phyloP scores from a whole-genome alignment of 2,888 invertebrate genomes.

The Schrankia costaestrigalis region DNA sequence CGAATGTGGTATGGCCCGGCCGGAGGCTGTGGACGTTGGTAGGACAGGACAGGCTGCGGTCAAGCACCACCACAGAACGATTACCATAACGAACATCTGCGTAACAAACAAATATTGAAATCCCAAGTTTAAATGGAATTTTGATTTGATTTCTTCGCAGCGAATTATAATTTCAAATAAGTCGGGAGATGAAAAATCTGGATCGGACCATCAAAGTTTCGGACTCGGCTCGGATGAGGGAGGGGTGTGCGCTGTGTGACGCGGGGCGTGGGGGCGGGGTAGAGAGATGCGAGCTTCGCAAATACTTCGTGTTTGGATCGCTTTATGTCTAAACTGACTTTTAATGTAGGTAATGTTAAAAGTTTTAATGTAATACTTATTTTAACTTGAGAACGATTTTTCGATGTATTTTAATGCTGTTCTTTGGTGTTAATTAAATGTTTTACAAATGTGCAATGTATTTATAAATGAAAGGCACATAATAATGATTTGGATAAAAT shows the following conservation, averaged over 20 bases:
- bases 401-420: conserved; percentile 28
- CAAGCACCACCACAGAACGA: conserved; percentile 28
- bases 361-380: conserved; percentile 54
- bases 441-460: too few species aligned
- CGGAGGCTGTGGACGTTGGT: too few species aligned
- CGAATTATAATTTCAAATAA: conserved; percentile 78
- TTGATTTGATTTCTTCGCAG: conserved; percentile 77
- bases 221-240: conserved; percentile 36
- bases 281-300: conserved; percentile 27
- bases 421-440: conserved; percentile 26
- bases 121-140: conserved; percentile 76
- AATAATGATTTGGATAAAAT: neutral
- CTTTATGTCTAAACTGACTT: conserved; percentile 66
- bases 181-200: conserved; percentile 74
- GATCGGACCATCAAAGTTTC: conserved; percentile 73
- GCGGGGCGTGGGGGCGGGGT: conserved; percentile 4
- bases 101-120: conserved; percentile 72
- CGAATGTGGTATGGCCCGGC: too few species aligned
- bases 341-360: conserved; percentile 60
- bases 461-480: neutral
- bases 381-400: conserved; percentile 38
- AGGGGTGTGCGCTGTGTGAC: conserved; percentile 9
- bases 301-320: conserved; percentile 55
- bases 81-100: conserved; percentile 54
- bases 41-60: conserved; percentile 12